These are phyloP conservation scores for Syritta pipiens DNA, from an alignment of 2,888 invertebrate species.

Conservation along the genomic window DNA sequence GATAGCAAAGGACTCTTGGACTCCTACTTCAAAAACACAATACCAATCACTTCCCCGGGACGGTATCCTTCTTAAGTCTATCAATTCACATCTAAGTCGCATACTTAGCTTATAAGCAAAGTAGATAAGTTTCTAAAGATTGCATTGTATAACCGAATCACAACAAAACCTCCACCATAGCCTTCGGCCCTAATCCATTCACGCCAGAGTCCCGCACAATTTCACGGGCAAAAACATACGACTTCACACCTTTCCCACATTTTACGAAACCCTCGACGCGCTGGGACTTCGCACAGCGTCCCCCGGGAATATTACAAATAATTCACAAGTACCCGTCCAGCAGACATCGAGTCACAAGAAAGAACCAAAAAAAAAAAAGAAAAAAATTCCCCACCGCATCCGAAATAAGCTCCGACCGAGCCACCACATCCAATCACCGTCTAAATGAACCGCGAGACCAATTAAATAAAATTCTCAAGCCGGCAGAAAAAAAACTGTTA, in stretches of 20 bases:
- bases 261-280: background rate
- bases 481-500: constrained; percentile 43
- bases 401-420: constrained; percentile 47
- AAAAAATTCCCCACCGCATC: constrained; percentile 53
- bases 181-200: too few relatives aligned
- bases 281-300: background rate
- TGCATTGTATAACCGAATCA: too few relatives aligned
- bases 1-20: too few relatives aligned
- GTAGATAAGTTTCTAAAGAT: too few relatives aligned
- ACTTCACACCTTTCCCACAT: constrained; percentile 4
- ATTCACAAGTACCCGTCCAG: constrained; percentile 33
- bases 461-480: constrained; percentile 66
- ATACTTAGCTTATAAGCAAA: too few relatives aligned
- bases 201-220: too few relatives aligned
- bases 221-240: too few relatives aligned
- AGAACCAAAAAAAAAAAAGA: background rate
- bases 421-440: constrained; percentile 51
- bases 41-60: too few relatives aligned
- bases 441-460: constrained; percentile 68
- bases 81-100: too few relatives aligned
- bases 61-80: too few relatives aligned
- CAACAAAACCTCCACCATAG: too few relatives aligned
- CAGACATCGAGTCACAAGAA: background rate
- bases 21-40: too few relatives aligned
- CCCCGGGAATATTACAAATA: constrained; percentile 55